These are phyloP conservation scores for Drosophila ananassae DNA, from an alignment of 1,140 invertebrate species.

Conservation along the genomic window DNA sequence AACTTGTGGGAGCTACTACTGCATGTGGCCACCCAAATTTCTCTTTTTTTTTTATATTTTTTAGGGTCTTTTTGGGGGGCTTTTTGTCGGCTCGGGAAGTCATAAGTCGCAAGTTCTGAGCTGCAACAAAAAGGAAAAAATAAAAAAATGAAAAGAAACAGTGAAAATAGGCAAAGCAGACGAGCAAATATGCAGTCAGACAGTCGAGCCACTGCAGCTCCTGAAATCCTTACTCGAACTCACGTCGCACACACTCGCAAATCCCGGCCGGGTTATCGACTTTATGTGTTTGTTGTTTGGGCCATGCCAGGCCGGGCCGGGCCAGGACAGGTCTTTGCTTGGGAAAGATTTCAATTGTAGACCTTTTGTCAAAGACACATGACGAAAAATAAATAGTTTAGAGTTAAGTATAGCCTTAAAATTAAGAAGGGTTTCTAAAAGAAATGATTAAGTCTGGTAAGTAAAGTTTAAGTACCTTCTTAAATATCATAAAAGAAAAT, in stretches of 20 bases:
- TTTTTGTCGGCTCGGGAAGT: conserved; percentile 61
- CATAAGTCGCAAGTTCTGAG: conserved; percentile 70
- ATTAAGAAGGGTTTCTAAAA: not conserved
- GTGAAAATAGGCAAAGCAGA: conserved; percentile 69
- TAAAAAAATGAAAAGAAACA: not conserved
- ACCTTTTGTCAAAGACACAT: conserved; percentile 16
- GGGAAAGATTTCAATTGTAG: conserved; percentile 52
- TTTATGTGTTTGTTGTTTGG: conserved; percentile 79
- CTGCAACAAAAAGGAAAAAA: conserved; percentile 46
- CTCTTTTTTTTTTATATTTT: conserved; percentile 1
- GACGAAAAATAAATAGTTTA: not conserved
- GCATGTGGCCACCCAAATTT: too few relatives aligned
- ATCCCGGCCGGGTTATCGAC: conserved; percentile 73
- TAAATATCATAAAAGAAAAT: not conserved
- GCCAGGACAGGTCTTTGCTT: conserved; percentile 46
- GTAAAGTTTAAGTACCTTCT: not conserved
- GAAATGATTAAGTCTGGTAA: too few relatives aligned
- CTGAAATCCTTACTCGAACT: conserved; percentile 21
- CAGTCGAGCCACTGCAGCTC: conserved; percentile 35
- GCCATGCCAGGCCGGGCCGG: conserved; percentile 46
- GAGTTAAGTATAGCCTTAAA: not conserved
- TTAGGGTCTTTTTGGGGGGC: conserved; percentile 17
- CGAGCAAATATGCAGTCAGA: conserved; percentile 70
- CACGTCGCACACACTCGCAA: conserved; percentile 50
- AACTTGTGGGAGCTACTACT: conserved; percentile 31